These are phyloP conservation scores for Notarius quadriscutis DNA, from an alignment of 2,113 vertebrate genomes.

Conservation along the genomic window DNA sequence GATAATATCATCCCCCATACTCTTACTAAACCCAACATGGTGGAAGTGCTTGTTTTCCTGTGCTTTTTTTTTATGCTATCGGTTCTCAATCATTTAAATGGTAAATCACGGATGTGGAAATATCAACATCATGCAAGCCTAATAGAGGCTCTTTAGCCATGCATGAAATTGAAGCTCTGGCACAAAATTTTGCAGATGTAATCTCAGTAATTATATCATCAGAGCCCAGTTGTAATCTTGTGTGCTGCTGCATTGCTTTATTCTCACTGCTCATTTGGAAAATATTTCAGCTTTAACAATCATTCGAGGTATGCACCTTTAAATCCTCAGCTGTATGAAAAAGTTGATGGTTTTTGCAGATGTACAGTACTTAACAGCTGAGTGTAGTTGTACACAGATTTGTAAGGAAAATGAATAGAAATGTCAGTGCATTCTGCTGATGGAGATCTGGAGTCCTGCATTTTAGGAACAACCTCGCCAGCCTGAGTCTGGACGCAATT, in stretches of 20 bases:
- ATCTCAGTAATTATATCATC: background rate
- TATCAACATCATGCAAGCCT: background rate
- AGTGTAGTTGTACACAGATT: background rate
- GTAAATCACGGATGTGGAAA: background rate
- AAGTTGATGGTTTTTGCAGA: background rate
- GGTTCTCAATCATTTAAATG: background rate
- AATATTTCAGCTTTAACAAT: background rate
- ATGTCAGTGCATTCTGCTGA: background rate
- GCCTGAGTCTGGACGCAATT: background rate
- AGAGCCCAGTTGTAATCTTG: background rate
- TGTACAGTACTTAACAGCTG: background rate
- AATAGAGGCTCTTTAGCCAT: background rate
- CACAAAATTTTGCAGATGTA: background rate
- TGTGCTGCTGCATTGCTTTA: background rate
- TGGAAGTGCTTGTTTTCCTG: background rate
- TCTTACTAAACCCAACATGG: background rate
- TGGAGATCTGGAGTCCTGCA: background rate
- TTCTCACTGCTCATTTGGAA: background rate
- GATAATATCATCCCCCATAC: background rate
- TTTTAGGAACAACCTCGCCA: background rate
- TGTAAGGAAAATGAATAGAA: slow-evolving; percentile 3
- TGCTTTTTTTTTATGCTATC: background rate
- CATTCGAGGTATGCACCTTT: background rate
- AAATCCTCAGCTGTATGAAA: background rate
- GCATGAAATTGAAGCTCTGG: background rate